Conservation (phyloP, 1,140 invertebrate species). For the Papilio machaon region DNA sequence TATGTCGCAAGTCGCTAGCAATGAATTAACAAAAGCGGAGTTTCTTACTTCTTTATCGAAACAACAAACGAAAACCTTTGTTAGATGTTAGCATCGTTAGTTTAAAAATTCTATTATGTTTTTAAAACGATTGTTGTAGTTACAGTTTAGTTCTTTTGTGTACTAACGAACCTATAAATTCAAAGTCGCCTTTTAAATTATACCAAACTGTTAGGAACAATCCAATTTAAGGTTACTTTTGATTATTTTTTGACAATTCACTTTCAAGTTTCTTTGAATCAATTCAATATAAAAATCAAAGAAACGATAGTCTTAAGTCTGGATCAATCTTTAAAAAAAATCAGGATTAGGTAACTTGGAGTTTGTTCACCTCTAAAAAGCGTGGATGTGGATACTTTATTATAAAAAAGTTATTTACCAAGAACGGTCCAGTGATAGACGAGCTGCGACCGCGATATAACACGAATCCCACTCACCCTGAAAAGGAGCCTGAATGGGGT, state of each 20-base stretch:
- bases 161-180: no score
- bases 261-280: neutral
- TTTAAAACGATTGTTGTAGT: neutral
- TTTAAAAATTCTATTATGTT: conserved; percentile 4
- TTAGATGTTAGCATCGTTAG: neutral
- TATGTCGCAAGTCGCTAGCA: neutral
- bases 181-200: no score
- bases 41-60: neutral
- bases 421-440: no score
- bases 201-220: no score
- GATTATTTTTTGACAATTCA: no score
- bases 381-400: no score
- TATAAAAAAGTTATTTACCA: no score
- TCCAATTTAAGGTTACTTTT: no score
- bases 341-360: neutral
- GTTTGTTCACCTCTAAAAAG: neutral
- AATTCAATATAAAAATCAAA: neutral
- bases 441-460: no score
- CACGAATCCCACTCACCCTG: no score
- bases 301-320: neutral
- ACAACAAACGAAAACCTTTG: neutral
- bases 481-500: no score
- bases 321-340: neutral
- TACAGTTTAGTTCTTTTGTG: neutral
- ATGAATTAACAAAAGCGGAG: neutral